These are phyloP conservation scores for Hyposoter didymator DNA, from an alignment of 2,888 invertebrate species.

Conservation along the genomic window DNA sequence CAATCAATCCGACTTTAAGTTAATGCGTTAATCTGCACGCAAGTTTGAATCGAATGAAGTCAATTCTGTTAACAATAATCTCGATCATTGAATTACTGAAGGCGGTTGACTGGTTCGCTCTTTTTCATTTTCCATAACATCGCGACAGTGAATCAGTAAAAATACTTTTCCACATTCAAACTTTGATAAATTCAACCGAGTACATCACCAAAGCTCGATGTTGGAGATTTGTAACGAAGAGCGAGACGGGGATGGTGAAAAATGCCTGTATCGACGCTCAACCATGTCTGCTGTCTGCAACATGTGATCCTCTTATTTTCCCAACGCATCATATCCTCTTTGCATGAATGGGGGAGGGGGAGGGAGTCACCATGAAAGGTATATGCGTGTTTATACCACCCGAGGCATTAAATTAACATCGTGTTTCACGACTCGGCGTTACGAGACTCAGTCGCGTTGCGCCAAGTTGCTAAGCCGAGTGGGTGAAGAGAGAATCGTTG, in stretches of 20 bases:
- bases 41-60: too few species aligned
- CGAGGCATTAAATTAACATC: constrained; percentile 69
- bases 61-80: too few species aligned
- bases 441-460: constrained; percentile 22
- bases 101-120: not conserved
- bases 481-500: constrained; percentile 23
- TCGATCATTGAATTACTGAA: too few species aligned
- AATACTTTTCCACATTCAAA: not conserved
- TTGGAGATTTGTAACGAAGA: not conserved
- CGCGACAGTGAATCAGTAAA: not conserved
- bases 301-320: not conserved
- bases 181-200: not conserved
- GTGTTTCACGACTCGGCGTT: constrained; percentile 62
- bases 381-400: constrained; percentile 14
- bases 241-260: not conserved
- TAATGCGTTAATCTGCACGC: too few species aligned
- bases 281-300: not conserved
- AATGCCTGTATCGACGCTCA: not conserved
- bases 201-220: not conserved
- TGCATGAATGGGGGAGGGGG: constrained; percentile 38
- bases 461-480: constrained; percentile 24
- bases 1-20: too few species aligned
- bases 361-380: constrained; percentile 53
- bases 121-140: not conserved
- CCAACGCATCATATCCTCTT: not conserved